phyloP scores from a whole-genome alignment of 1,140 invertebrate species.

The Brachionus paranguensis region DNA sequence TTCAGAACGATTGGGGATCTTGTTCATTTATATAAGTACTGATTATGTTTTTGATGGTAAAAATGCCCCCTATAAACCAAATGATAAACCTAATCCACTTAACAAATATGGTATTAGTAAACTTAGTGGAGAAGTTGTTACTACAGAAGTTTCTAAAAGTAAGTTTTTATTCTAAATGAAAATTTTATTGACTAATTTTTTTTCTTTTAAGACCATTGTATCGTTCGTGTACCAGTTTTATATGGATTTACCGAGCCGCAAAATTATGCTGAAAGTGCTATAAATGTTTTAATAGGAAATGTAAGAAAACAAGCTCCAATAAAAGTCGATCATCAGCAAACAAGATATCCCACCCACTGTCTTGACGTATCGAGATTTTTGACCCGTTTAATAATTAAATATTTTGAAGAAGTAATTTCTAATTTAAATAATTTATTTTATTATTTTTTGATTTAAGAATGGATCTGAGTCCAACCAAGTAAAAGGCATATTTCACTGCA shows the following conservation, averaged over 20 bases:
- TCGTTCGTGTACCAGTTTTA: constrained; percentile 59
- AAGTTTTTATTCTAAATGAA: not conserved
- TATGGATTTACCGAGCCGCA: constrained; percentile 55
- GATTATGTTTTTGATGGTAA: constrained; percentile 63
- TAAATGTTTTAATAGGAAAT: constrained; percentile 56
- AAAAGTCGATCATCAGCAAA: constrained; percentile 43
- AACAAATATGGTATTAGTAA: constrained; percentile 61
- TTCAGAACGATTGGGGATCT: constrained; percentile 49
- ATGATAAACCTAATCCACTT: constrained; percentile 56
- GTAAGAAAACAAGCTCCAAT: constrained; percentile 40
- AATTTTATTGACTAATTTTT: not conserved
- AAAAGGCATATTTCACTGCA: constrained; percentile 58
- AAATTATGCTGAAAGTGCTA: constrained; percentile 57
- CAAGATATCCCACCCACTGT: constrained; percentile 57
- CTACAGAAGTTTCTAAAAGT: constrained; percentile 41
- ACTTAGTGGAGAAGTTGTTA: constrained; percentile 57
- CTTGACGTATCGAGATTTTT: constrained; percentile 55
- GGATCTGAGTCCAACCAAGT: not conserved
- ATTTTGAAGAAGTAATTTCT: not conserved
- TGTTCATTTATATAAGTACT: constrained; percentile 60
- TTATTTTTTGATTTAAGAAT: not conserved
- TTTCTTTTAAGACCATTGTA: constrained; percentile 43
- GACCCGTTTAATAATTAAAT: not conserved
- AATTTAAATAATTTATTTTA: not conserved
- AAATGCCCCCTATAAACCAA: constrained; percentile 57